phyloP scores from a whole-genome alignment of 2,888 invertebrate species.

The Oxystoma pomonae region DNA sequence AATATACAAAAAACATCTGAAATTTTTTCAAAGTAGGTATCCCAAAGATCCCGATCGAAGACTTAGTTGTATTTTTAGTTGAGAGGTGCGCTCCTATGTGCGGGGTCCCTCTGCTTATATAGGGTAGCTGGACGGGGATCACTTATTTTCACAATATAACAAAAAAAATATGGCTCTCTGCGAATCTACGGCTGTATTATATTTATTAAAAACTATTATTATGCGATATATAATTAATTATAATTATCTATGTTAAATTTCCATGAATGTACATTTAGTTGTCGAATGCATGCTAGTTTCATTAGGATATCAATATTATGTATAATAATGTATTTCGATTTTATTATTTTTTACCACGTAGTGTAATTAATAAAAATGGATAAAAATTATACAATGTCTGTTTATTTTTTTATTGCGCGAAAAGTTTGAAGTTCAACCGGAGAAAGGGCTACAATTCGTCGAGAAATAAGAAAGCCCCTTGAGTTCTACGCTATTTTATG shows the following conservation, averaged over 20 bases:
- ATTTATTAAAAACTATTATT: conserved; percentile 33
- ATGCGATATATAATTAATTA: conserved; percentile 36
- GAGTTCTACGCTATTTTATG: no score
- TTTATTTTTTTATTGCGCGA: conserved; percentile 2
- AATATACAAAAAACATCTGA: no score
- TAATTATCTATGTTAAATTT: conserved; percentile 23
- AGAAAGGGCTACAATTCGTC: no score
- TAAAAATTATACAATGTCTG: conserved; percentile 21
- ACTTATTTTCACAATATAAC: conserved; percentile 40
- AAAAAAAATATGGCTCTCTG: conserved; percentile 38
- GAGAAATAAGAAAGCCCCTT: no score
- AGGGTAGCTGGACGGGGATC: conserved; percentile 52
- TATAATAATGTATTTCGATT: conserved; percentile 48
- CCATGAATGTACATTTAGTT: conserved; percentile 45
- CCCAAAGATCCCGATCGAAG: no score
- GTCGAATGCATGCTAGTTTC: conserved; percentile 48
- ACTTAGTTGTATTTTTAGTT: no score
- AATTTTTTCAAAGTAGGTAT: no score
- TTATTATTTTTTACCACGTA: conserved; percentile 49
- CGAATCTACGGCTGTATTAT: conserved; percentile 47
- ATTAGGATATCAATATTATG: conserved; percentile 44
- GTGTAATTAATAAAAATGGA: conserved; percentile 41
- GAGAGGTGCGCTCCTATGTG: conserved; percentile 20
- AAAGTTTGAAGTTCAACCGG: no score
- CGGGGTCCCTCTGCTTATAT: conserved; percentile 31